phyloP scores from a whole-genome alignment of 2,888 invertebrate species.

The Tiliacea citrago region DNA sequence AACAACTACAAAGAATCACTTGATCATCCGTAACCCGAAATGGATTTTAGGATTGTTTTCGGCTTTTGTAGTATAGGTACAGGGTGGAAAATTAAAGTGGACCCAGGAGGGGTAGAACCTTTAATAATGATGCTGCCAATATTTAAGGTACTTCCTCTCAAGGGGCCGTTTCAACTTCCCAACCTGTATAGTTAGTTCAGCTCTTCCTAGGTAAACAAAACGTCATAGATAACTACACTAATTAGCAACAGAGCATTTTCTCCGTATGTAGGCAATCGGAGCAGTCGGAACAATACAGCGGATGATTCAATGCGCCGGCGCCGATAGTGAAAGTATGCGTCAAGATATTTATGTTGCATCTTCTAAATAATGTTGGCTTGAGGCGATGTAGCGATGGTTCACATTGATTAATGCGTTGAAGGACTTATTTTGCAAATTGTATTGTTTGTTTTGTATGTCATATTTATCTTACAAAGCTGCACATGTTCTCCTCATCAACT shows the following conservation, averaged over 20 bases:
- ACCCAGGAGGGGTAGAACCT: not conserved
- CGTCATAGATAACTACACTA: constrained; percentile 23
- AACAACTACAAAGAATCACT: not conserved
- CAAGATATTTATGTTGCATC: constrained; percentile 53
- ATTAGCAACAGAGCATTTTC: constrained; percentile 55
- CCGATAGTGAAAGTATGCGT: constrained; percentile 62
- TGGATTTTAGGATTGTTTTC: not conserved
- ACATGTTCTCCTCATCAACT: not conserved
- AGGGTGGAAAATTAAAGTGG: not conserved
- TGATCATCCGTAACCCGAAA: not conserved
- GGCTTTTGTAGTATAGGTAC: not conserved
- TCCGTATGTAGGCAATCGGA: constrained; percentile 63
- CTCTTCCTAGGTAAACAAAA: constrained; percentile 27
- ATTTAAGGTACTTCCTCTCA: not conserved
- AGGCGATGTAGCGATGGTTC: not conserved
- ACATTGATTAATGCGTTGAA: constrained; percentile 7
- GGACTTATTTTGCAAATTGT: not conserved
- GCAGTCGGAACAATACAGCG: constrained; percentile 52
- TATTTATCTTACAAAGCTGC: not conserved
- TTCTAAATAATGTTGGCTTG: constrained; percentile 32
- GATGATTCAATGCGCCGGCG: constrained; percentile 58
- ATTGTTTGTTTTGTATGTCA: not conserved
- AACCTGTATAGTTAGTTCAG: not conserved
- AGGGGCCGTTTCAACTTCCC: not conserved
- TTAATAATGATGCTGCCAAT: not conserved